Base-by-base conservation (phyloP, 2,797 vertebrate species). In the Gymnothorax reevesii region DNA sequence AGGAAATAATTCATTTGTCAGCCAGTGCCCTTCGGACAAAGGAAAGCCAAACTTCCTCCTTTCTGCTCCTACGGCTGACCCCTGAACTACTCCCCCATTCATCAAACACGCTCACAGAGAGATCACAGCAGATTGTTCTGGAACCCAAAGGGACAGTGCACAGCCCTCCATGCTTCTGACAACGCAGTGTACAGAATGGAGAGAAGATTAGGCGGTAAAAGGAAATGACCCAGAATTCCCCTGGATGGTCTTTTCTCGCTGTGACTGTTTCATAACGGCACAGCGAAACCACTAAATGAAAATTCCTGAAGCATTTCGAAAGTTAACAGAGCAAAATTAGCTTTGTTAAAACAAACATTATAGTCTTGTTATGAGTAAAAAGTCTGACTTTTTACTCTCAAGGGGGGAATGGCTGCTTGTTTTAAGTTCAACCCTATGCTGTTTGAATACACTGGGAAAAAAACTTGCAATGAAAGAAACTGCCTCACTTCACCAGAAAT, bases 1-100 rank as follows among this genome's bases (percentile, higher is more conserved):
- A 87, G 22, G 77, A 59, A 83, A 83, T 89, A 85, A 86, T 87
- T 57, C 33, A 87, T 77, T 84, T 71, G 62, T 84, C 82, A 84
- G 33, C 33, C 33, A 42, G 33, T 42, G 33, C 15, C 17, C 62
- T 9, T 27, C 83, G 52, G 87, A 82, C 73, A 52, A 60, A 57
- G 77, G 4, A 15, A 42, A 33, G 49, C 4, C 33, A 33, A 7
- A 8, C 20, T 75, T 17, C 42, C 66, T 3, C 0, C 49, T 86
- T 69, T 52, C 27, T 62, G 25, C 49, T 52, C 33, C n/a, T 57
- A 49, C 55, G 22, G 57, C 60, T 55, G 3, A 10, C 57, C 27
- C 8, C 22, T 4, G 54, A 33, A 5, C 59, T 13, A 20, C 27
- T 33, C 27, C 55, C 54, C 55, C 5, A 12, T 25, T 17, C 13